Conservation (phyloP, 2,888 invertebrate species). For the Chrysomela aeneicollis region DNA sequence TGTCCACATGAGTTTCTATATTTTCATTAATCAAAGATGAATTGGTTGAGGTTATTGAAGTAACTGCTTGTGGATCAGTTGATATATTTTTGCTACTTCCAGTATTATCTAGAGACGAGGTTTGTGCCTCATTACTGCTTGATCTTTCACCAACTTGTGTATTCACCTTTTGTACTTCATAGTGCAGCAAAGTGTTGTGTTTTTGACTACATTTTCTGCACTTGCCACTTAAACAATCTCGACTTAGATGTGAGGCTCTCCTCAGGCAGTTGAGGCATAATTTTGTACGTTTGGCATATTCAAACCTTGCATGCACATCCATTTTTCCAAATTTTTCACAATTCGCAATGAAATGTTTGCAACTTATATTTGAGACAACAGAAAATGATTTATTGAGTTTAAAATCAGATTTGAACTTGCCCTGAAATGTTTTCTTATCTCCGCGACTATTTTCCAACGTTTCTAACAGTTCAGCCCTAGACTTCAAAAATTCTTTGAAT, state of each 20-base stretch:
- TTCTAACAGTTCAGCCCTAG: constrained; percentile 16
- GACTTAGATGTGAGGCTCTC: constrained; percentile 1
- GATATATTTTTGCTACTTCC: not conserved
- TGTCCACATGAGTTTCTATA: not conserved
- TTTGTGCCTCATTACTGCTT: not conserved
- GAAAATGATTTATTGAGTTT: constrained; percentile 2
- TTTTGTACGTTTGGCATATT: constrained; percentile 1
- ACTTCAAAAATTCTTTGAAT: constrained; percentile 18
- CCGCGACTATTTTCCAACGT: constrained; percentile 14
- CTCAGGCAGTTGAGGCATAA: constrained; percentile 15
- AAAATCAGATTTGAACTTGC: not conserved
- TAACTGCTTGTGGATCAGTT: not conserved
- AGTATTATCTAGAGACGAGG: too few relatives aligned
- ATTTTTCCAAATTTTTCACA: constrained; percentile 17
- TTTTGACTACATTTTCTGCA: constrained; percentile 11
- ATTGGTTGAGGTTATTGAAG: not conserved
- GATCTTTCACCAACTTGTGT: not conserved
- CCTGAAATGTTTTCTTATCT: not conserved
- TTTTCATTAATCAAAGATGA: not conserved
- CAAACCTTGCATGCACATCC: constrained; percentile 9
- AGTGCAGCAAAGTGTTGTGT: constrained; percentile 8
- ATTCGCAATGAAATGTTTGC: constrained; percentile 2
- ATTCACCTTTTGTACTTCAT: constrained; percentile 6
- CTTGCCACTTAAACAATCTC: constrained; percentile 4
- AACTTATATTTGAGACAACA: not conserved